phyloP scores from a whole-genome alignment of 2,113 vertebrate species.

The Alethe castanea region DNA sequence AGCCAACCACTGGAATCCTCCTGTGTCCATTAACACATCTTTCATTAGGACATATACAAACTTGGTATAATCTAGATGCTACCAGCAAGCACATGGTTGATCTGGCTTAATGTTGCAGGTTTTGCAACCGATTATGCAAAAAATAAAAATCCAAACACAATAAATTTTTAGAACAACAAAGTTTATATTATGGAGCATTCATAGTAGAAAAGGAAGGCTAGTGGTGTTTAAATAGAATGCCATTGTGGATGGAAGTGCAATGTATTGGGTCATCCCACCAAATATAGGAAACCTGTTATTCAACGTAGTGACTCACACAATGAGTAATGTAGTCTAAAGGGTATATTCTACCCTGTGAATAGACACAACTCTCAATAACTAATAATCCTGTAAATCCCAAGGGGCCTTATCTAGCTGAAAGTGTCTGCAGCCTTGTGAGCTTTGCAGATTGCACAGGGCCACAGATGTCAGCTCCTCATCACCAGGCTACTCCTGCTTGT shows the following conservation, averaged over 20 bases:
- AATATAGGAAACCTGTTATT: conserved; percentile 39
- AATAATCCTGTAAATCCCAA: neutral
- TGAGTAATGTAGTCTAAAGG: conserved; percentile 11
- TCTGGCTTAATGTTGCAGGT: neutral
- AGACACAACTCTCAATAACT: conserved; percentile 5
- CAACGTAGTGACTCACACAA: conserved; percentile 31
- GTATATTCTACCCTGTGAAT: neutral
- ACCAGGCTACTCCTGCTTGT: neutral
- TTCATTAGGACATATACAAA: neutral
- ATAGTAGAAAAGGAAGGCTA: neutral
- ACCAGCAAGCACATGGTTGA: neutral
- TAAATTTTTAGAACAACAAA: neutral
- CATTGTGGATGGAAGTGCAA: neutral
- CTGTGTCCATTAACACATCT: neutral
- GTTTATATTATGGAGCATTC: neutral
- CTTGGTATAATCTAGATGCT: neutral
- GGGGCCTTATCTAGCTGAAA: neutral
- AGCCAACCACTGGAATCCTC: neutral
- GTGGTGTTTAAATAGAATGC: neutral
- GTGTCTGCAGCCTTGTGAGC: neutral
- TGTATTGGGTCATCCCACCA: neutral
- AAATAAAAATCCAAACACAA: neutral
- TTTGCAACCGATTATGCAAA: neutral
- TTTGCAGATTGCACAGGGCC: neutral
- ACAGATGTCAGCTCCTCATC: neutral